These are phyloP conservation scores for Eleginops maclovinus DNA, from an alignment of 2,113 vertebrate species.

Conservation along the genomic window DNA sequence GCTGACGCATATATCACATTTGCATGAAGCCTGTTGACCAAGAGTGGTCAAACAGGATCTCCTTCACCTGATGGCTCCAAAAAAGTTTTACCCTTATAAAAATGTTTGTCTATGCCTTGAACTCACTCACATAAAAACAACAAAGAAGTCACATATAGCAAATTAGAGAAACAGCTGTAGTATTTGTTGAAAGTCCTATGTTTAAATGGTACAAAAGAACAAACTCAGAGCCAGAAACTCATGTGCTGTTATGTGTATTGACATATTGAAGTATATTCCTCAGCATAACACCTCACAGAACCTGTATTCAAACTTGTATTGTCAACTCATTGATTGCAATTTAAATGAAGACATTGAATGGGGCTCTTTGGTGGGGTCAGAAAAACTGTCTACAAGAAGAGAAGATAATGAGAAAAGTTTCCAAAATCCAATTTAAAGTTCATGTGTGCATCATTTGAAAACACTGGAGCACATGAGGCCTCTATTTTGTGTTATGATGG, in stretches of 20 bases:
- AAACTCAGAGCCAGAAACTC: background rate
- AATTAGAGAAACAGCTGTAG: background rate
- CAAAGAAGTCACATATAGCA: background rate
- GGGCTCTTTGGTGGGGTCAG: background rate
- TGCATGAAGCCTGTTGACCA: background rate
- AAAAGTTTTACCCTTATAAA: too few species aligned
- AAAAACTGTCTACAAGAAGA: conserved; percentile 2
- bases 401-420: conserved; percentile 44
- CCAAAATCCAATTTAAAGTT: conserved; percentile 47
- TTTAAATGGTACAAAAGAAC: background rate
- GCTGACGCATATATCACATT: background rate
- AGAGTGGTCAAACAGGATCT: background rate
- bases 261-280: background rate
- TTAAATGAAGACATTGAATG: conserved; percentile 25
- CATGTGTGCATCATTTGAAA: conserved; percentile 47
- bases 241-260: background rate
- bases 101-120: background rate
- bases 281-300: background rate
- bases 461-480: conserved; percentile 36
- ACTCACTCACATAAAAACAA: too few species aligned
- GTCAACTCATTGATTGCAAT: conserved; percentile 12
- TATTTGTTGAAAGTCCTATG: background rate
- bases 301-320: background rate
- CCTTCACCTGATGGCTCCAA: background rate
- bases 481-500: conserved; percentile 47